phyloP scores from a whole-genome alignment of 2,888 invertebrate genomes.

The Capitulum mitella region DNA sequence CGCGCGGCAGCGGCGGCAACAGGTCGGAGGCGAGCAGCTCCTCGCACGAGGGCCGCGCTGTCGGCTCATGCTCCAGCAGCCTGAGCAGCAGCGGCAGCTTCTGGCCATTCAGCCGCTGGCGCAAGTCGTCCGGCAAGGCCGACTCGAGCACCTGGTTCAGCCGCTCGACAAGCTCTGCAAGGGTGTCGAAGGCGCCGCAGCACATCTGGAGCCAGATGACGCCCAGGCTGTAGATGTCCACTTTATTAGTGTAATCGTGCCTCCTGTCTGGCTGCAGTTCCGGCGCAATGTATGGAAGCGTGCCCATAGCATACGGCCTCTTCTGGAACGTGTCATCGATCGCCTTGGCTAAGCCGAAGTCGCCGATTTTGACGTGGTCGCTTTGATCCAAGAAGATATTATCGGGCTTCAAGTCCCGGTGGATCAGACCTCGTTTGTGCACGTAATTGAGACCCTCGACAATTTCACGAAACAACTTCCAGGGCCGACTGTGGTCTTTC shows the following conservation, averaged over 20 bases:
- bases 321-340: constrained; percentile 26
- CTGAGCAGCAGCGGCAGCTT: constrained; percentile 61
- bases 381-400: constrained; percentile 90
- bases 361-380: constrained; percentile 95
- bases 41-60: constrained; percentile 71
- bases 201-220: constrained; percentile 96
- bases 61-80: constrained; percentile 78
- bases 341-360: constrained; percentile 81
- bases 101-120: constrained; percentile 51
- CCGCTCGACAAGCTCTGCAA: constrained; percentile 79
- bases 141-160: constrained; percentile 62
- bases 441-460: constrained; percentile 85
- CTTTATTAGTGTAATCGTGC: constrained; percentile 55
- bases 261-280: constrained; percentile 68
- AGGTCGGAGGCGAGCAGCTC: constrained; percentile 73
- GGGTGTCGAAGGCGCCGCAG: constrained; percentile 70
- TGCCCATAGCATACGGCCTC: constrained; percentile 56
- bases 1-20: constrained; percentile 76
- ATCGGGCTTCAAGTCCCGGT: constrained; percentile 52
- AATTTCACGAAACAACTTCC: constrained; percentile 91
- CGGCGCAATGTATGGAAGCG: constrained; percentile 89
- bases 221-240: constrained; percentile 75
- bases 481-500: constrained; percentile 69
- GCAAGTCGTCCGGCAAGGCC: constrained; percentile 61
- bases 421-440: constrained; percentile 69